A percentile compares a stretch with the other conserved stretches of the same genome.
Evolutionary conservation across 2,113 vertebrate genomes (phyloP).

Genomic region (Ovis aries): ARS-UI_Ramb_v3.0 NC_056056.1:2238501-2239000

Average conservation of each 20-base stretch:
- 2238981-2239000: fast-evolving
- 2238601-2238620: neutral
- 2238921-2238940: neutral
- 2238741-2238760: neutral
- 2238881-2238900: too few species aligned
- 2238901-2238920: fast-evolving
- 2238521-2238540: neutral
- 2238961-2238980: fast-evolving
- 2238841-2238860: neutral
- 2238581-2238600: neutral
- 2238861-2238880: fast-evolving
- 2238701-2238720: neutral
- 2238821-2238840: neutral
- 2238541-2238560: fast-evolving
- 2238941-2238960: fast-evolving
- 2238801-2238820: neutral
- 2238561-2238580: fast-evolving
- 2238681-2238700: neutral
- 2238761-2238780: fast-evolving
- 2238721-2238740: neutral
- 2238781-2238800: neutral
- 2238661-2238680: fast-evolving
- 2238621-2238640: neutral
- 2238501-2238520: neutral
- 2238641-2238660: neutral